Evolutionary conservation across 2,113 vertebrate species (phyloP).

Genomic region (Cinclus mexicanus): DNA sequence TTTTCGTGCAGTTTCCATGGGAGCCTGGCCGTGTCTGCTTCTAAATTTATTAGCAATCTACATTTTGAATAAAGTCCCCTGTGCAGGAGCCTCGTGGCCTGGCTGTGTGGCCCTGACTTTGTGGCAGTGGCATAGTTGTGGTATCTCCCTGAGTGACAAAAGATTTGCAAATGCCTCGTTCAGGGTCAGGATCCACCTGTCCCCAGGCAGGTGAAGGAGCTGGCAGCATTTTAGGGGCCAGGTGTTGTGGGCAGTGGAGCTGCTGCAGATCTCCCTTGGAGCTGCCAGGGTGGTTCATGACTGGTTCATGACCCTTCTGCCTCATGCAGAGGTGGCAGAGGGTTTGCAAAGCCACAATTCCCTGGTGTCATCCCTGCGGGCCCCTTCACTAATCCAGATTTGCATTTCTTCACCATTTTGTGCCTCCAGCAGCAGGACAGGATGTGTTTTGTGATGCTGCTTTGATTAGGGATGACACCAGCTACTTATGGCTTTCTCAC

Average conservation of each 20-base stretch:
- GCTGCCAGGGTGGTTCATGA: neutral
- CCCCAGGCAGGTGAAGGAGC: neutral
- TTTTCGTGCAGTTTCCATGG: slow-evolving; percentile 11
- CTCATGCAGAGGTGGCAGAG: neutral
- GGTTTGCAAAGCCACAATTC: neutral
- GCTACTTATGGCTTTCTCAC: neutral
- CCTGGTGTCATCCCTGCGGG: neutral
- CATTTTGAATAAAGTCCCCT: neutral
- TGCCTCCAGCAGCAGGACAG: neutral
- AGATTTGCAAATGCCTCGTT: neutral
- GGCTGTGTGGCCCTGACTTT: neutral
- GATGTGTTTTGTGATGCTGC: neutral
- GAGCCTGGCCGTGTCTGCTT: neutral
- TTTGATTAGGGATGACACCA: neutral
- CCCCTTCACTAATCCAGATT: accelerated
- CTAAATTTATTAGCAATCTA: slow-evolving; percentile 26
- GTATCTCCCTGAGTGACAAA: neutral
- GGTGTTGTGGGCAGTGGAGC: neutral
- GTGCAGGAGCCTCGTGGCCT: neutral
- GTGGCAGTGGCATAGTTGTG: neutral
- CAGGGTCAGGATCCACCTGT: neutral
- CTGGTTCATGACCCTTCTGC: neutral
- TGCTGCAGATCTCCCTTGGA: neutral
- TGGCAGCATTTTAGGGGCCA: neutral
- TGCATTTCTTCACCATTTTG: neutral